phyloP scores from a whole-genome alignment of 2,888 invertebrate genomes.

The Temnothorax rugatulus region DNA sequence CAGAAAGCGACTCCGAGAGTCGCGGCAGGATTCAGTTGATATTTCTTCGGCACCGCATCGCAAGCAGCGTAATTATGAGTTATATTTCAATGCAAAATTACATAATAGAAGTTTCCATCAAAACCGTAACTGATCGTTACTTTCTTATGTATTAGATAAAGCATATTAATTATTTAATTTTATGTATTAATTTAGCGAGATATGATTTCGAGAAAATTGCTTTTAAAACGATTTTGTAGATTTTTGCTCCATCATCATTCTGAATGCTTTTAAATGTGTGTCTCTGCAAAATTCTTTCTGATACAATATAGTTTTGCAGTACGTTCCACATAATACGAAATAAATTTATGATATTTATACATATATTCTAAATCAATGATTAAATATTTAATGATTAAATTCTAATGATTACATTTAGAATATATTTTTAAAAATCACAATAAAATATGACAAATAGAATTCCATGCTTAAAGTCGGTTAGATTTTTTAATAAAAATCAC shows the following conservation, averaged over 20 bases:
- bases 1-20: slow-evolving; percentile 45
- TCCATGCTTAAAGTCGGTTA: neutral
- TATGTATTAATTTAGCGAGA: neutral
- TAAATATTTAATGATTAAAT: neutral
- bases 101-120: neutral
- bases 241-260: neutral
- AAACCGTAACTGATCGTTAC: neutral
- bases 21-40: slow-evolving; percentile 23
- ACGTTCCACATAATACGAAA: neutral
- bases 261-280: neutral
- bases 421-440: neutral
- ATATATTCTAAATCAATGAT: neutral
- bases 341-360: neutral
- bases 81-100: slow-evolving; percentile 23
- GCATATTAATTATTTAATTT: neutral
- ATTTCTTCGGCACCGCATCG: slow-evolving; percentile 4
- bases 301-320: neutral
- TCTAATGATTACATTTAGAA: neutral
- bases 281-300: neutral
- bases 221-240: neutral
- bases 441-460: neutral
- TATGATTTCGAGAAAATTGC: neutral
- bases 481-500: neutral
- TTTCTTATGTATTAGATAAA: neutral
- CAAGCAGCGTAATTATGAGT: neutral